Evolutionary conservation across 2,888 invertebrate genomes (phyloP).

Genomic region (Uloborus plumipes): DNA sequence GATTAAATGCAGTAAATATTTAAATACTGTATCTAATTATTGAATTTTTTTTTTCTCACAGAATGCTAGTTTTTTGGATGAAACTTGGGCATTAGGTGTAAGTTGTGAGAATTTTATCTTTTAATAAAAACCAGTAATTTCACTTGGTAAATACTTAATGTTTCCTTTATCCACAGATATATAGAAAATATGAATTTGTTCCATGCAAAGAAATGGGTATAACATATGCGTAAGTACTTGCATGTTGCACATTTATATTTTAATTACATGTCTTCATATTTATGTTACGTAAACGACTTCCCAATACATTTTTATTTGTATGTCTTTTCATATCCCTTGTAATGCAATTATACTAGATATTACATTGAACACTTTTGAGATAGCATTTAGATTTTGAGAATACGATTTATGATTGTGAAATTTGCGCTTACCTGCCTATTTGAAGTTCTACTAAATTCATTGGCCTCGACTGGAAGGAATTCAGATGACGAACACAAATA

Average conservation of each 20-base stretch:
- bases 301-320: too few relatives aligned
- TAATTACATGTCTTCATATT: background rate
- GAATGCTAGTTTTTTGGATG: conserved; percentile 77
- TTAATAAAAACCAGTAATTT: background rate
- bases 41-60: conserved; percentile 62
- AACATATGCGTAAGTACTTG: conserved; percentile 74
- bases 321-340: too few relatives aligned
- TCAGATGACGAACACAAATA: too few relatives aligned
- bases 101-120: conserved; percentile 5
- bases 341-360: too few relatives aligned
- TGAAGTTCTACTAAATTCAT: too few relatives aligned
- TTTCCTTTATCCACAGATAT: conserved; percentile 71
- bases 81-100: conserved; percentile 75
- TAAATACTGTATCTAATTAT: background rate
- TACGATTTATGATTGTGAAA: too few relatives aligned
- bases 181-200: conserved; percentile 76
- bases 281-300: background rate
- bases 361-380: too few relatives aligned
- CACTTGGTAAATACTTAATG: background rate
- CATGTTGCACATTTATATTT: background rate
- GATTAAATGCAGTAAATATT: background rate
- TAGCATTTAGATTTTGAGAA: too few relatives aligned
- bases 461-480: too few relatives aligned
- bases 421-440: too few relatives aligned
- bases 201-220: conserved; percentile 78